These are phyloP conservation scores for Eremophila alpestris DNA, from an alignment of 2,797 vertebrate species.

Conservation along the genomic window DNA sequence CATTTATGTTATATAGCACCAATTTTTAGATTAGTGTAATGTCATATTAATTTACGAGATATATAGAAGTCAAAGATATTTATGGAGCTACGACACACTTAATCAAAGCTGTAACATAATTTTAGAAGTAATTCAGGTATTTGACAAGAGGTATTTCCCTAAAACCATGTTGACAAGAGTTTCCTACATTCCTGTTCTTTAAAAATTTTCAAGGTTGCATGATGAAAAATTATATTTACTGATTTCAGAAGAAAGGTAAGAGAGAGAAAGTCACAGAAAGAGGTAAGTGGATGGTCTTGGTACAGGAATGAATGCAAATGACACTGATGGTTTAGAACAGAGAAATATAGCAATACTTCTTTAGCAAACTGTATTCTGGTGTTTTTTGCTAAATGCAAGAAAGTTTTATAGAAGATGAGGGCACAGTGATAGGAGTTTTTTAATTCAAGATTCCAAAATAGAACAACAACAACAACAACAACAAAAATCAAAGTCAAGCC, in stretches of 20 bases:
- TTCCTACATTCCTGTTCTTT: background rate
- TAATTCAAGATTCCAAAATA: background rate
- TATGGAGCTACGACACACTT: background rate
- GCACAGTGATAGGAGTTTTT: background rate
- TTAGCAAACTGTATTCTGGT: background rate
- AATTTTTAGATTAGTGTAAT: background rate
- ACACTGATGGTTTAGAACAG: background rate
- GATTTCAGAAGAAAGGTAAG: background rate
- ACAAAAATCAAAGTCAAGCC: background rate
- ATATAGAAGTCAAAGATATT: background rate
- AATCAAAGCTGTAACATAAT: background rate
- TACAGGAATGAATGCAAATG: background rate
- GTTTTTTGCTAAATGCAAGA: background rate
- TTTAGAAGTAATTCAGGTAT: slow-evolving; percentile 7
- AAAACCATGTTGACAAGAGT: background rate
- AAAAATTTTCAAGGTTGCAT: background rate
- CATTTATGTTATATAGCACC: background rate
- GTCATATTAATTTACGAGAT: background rate
- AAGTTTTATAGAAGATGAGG: background rate
- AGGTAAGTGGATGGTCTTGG: background rate
- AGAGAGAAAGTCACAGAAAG: background rate
- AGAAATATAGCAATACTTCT: background rate
- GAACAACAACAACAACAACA: background rate
- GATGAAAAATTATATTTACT: background rate
- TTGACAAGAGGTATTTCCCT: slow-evolving; percentile 6